Percentiles rank a stretch among this genome's conserved stretches.
These are phyloP conservation scores for Alloplasta piceator DNA, from an alignment of 2,888 invertebrate species.

Conservation along the genomic window DNA sequence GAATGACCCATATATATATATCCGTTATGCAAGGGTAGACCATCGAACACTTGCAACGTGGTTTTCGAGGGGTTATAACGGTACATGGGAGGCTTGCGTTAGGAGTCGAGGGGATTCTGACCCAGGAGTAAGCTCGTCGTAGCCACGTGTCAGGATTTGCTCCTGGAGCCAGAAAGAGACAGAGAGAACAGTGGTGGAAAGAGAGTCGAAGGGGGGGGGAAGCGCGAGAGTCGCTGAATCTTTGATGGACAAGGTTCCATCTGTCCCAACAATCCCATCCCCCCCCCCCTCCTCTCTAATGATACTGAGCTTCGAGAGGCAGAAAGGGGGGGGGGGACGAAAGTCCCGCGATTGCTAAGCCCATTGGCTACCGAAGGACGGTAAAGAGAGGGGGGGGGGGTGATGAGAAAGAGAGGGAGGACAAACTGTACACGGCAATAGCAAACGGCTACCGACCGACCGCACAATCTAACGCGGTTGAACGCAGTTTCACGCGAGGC, in stretches of 20 bases:
- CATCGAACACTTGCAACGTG: conserved; percentile 43
- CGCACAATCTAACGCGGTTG: conserved; percentile 66
- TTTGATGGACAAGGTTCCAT: conserved; percentile 77
- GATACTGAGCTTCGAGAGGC: conserved; percentile 60
- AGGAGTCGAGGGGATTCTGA: conserved; percentile 51
- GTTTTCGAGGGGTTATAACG: conserved; percentile 53
- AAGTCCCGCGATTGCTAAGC: conserved; percentile 59
- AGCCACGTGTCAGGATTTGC: conserved; percentile 43
- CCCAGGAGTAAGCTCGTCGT: conserved; percentile 54
- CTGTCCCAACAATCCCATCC: conserved; percentile 68
- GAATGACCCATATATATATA: no score
- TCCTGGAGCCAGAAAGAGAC: conserved; percentile 34
- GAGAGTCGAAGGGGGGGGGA: conserved; percentile 62
- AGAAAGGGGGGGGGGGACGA: conserved; percentile 46
- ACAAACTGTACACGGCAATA: conserved; percentile 44
- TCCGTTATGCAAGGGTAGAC: background rate
- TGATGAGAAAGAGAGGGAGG: conserved; percentile 1
- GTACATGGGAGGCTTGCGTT: conserved; percentile 31
- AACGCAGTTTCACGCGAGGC: conserved; percentile 64
- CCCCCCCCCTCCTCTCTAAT: conserved; percentile 36
- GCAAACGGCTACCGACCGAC: conserved; percentile 65
- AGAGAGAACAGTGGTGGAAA: conserved; percentile 40
- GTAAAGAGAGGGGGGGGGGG: conserved; percentile 10
- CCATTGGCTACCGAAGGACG: conserved; percentile 50
- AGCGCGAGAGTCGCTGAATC: conserved; percentile 80